Conservation (phyloP, 2,113 vertebrate genomes). For the Actenoides hombroni region DNA sequence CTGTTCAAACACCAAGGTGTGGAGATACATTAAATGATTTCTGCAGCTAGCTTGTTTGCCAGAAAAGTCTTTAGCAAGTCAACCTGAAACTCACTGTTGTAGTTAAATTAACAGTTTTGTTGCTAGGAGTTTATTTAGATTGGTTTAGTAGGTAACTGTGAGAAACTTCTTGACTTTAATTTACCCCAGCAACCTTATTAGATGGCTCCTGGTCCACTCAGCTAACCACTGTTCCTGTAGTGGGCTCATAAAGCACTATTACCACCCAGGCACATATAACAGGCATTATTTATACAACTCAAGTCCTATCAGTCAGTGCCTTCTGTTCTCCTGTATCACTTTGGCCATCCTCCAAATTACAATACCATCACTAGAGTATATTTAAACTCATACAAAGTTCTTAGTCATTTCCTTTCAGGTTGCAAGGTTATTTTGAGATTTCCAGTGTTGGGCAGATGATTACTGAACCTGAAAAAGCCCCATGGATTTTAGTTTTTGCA, state of each 20-base stretch:
- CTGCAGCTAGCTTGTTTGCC: background rate
- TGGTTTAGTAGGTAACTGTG: background rate
- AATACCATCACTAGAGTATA: background rate
- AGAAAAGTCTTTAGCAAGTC: background rate
- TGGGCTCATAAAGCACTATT: background rate
- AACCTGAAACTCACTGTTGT: conserved; percentile 20
- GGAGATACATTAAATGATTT: background rate
- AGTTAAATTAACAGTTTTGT: background rate
- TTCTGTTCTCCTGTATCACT: background rate
- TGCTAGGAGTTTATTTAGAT: background rate
- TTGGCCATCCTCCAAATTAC: background rate
- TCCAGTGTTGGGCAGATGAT: background rate
- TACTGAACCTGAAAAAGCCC: background rate
- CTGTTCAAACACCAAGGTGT: background rate
- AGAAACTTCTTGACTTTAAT: background rate
- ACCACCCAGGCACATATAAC: background rate
- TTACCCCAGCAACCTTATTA: background rate
- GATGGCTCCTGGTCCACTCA: background rate
- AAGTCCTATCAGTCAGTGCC: background rate
- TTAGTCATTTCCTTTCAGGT: background rate
- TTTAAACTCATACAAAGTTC: background rate
- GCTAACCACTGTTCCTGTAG: background rate
- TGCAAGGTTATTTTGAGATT: background rate
- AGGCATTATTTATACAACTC: background rate
- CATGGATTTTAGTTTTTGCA: background rate